These are phyloP conservation scores for Cyrtodaria siliqua DNA, from an alignment of 2,888 invertebrate genomes.

Conservation along the genomic window DNA sequence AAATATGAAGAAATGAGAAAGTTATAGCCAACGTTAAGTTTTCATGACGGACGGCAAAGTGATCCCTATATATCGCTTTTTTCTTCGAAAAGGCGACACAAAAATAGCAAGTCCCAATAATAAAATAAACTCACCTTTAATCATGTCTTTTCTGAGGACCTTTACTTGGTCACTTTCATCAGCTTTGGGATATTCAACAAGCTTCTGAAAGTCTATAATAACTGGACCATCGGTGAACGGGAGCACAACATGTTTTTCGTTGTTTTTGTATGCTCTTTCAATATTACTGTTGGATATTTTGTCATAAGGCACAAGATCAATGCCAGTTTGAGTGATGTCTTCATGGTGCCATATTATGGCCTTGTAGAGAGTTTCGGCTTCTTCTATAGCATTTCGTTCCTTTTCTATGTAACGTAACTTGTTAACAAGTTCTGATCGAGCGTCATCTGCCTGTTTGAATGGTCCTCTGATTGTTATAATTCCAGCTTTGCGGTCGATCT, in stretches of 20 bases:
- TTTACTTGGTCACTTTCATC: constrained; percentile 34
- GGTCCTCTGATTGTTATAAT: constrained; percentile 53
- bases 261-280: constrained; percentile 56
- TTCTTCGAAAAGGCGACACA: too few relatives aligned
- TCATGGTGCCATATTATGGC: constrained; percentile 51
- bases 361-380: constrained; percentile 35
- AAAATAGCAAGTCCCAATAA: too few relatives aligned
- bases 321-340: constrained; percentile 12
- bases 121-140: constrained; percentile 53
- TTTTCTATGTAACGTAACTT: constrained; percentile 37
- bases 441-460: constrained; percentile 36
- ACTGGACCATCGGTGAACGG: constrained; percentile 20
- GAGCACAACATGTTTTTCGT: constrained; percentile 26
- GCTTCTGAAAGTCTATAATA: constrained; percentile 43
- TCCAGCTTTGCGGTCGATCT: constrained; percentile 36
- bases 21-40: too few relatives aligned
- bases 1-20: too few relatives aligned
- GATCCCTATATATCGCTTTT: too few relatives aligned
- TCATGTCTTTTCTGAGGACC: constrained; percentile 62
- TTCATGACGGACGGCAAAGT: too few relatives aligned
- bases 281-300: constrained; percentile 45
- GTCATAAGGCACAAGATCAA: constrained; percentile 25
- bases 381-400: background rate
- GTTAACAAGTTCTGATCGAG: constrained; percentile 29
- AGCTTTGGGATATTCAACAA: constrained; percentile 50